These are phyloP conservation scores for Falco cherrug DNA, from an alignment of 2,797 vertebrate genomes.

Conservation along the genomic window DNA sequence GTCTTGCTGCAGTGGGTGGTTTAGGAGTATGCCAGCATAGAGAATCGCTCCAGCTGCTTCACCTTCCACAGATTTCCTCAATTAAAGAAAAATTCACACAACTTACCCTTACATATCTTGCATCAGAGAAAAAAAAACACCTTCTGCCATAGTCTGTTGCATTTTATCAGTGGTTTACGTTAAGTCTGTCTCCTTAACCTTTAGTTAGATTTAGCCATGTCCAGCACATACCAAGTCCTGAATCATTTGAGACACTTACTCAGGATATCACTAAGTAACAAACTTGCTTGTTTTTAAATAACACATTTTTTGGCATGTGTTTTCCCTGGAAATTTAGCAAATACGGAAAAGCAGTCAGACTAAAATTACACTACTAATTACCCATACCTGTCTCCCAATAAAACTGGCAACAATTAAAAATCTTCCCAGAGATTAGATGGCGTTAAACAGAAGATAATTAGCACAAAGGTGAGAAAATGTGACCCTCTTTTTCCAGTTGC, in stretches of 20 bases:
- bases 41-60: background rate
- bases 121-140: background rate
- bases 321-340: background rate
- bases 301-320: fast-evolving
- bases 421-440: background rate
- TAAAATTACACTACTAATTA: background rate
- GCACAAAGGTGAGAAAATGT: background rate
- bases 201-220: background rate
- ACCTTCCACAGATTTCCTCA: background rate
- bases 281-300: background rate
- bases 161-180: background rate
- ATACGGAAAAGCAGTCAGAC: background rate
- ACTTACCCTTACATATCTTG: background rate
- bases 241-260: background rate
- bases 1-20: background rate
- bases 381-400: background rate
- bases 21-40: background rate
- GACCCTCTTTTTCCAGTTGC: background rate
- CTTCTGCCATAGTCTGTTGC: background rate
- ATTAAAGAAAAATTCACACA: background rate
- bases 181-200: background rate
- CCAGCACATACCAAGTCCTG: background rate
- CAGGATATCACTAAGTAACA: background rate
- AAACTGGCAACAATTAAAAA: background rate
- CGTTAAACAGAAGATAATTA: constrained; percentile 37